Evolutionary conservation across 2,888 invertebrate species (phyloP).

Genomic region (Lepidochrysops patricia): DNA sequence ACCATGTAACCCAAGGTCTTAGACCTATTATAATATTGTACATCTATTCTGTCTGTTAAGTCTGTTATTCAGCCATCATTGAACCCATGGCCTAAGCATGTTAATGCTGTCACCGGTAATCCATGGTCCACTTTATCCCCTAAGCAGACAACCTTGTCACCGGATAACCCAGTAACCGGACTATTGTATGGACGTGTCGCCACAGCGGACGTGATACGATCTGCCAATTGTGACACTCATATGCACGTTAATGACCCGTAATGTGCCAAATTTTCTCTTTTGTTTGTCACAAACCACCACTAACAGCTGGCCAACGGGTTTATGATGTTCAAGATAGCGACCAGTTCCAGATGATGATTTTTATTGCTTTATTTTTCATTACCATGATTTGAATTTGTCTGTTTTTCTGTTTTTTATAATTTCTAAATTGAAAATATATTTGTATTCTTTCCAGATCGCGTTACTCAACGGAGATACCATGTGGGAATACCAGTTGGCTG

Average conservation of each 20-base stretch:
- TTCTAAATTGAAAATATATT: background rate
- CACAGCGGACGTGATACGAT: constrained; percentile 13
- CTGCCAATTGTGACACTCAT: constrained; percentile 6
- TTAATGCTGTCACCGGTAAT: background rate
- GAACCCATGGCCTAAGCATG: background rate
- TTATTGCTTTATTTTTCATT: no score
- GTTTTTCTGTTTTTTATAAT: no score
- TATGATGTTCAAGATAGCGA: background rate
- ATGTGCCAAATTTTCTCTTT: background rate
- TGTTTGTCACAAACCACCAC: background rate
- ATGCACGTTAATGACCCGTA: constrained; percentile 6
- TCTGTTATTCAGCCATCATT: background rate
- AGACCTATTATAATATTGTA: no score
- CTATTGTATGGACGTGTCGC: background rate
- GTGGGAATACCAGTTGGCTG: constrained; percentile 34
- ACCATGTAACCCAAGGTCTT: no score
- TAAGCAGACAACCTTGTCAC: constrained; percentile 6
- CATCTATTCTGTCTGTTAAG: no score
- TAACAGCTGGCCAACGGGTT: background rate
- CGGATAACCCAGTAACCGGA: constrained; percentile 8
- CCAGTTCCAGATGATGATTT: no score
- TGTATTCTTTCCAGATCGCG: constrained; percentile 48
- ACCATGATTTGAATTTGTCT: no score
- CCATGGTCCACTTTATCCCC: background rate
- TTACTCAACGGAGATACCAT: constrained; percentile 27